phyloP scores from a whole-genome alignment of 2,888 invertebrate genomes.

The Drosophila aldrichi region DNA sequence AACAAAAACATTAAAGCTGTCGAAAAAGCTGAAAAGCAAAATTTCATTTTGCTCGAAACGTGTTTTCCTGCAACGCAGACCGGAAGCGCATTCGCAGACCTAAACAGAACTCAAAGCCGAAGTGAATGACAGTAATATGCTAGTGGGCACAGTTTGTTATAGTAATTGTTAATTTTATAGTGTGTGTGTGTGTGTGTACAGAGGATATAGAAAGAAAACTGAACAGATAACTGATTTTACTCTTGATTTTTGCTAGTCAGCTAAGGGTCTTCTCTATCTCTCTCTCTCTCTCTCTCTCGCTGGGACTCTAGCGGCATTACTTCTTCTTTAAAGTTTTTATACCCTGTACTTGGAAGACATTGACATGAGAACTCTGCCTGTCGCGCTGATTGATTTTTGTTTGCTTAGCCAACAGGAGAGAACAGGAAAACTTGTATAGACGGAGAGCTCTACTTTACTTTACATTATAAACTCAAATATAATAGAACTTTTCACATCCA shows the following conservation, averaged over 20 bases:
- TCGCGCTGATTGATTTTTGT: neutral
- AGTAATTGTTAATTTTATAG: neutral
- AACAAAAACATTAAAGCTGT: conserved; percentile 5
- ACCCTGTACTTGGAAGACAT: neutral
- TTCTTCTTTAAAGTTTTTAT: conserved; percentile 7
- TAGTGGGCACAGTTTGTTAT: conserved; percentile 5
- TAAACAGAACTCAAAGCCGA: conserved; percentile 63
- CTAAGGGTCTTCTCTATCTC: too few relatives aligned
- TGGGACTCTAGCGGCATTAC: neutral
- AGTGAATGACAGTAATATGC: conserved; percentile 50
- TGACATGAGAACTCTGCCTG: neutral
- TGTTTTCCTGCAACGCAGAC: conserved; percentile 68
- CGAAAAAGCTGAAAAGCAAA: conserved; percentile 65
- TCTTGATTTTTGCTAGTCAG: neutral
- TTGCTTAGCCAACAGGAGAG: neutral
- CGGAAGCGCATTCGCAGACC: conserved; percentile 74
- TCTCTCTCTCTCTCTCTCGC: too few relatives aligned
- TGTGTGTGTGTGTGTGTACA: neutral
- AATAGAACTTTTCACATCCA: neutral
- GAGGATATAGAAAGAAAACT: neutral
- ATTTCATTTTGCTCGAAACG: conserved; percentile 63
- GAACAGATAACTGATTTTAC: neutral
- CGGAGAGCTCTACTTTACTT: too few relatives aligned
- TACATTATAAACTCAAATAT: neutral
- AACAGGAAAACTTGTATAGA: neutral